phyloP scores from a whole-genome alignment of 2,797 vertebrate species.

The Triplophysa bombifrons region DNA sequence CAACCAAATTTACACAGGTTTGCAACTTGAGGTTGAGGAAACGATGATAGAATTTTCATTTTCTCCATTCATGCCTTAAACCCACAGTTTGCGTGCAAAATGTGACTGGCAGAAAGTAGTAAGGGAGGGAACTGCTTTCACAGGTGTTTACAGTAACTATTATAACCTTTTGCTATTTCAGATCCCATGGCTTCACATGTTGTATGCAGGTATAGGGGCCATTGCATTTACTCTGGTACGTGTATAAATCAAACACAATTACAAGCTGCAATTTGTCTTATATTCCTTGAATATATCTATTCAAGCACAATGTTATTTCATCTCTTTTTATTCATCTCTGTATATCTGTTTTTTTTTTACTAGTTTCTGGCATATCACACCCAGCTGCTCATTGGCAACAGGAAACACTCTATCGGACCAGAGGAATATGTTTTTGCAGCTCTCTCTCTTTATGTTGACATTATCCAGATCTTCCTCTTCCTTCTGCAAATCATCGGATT shows the following conservation, averaged over 20 bases:
- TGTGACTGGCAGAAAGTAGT: too few species aligned
- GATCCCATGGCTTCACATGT: conserved; percentile 95
- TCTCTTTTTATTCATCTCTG: neutral
- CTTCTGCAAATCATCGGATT: conserved; percentile 88
- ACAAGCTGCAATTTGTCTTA: neutral
- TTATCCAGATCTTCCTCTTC: conserved; percentile 93
- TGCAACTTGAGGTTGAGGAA: too few species aligned
- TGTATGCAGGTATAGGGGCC: conserved; percentile 89
- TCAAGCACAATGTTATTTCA: neutral
- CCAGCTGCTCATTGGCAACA: conserved; percentile 93
- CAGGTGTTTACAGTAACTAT: neutral
- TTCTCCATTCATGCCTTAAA: too few species aligned
- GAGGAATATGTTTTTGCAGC: conserved; percentile 94
- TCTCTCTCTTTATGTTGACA: conserved; percentile 90
- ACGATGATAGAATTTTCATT: too few species aligned
- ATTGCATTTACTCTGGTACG: conserved; percentile 93
- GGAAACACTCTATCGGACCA: conserved; percentile 87
- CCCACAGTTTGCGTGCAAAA: too few species aligned
- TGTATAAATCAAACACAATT: conserved; percentile 18
- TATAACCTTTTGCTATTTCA: conserved; percentile 54
- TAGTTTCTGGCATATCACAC: conserved; percentile 97
- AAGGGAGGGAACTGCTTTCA: neutral
- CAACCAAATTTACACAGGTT: too few species aligned
- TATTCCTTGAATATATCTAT: neutral
- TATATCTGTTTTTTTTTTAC: conserved; percentile 21